These are phyloP conservation scores for Reticulitermes speratus DNA, from an alignment of 1,140 invertebrate genomes.

Conservation along the genomic window DNA sequence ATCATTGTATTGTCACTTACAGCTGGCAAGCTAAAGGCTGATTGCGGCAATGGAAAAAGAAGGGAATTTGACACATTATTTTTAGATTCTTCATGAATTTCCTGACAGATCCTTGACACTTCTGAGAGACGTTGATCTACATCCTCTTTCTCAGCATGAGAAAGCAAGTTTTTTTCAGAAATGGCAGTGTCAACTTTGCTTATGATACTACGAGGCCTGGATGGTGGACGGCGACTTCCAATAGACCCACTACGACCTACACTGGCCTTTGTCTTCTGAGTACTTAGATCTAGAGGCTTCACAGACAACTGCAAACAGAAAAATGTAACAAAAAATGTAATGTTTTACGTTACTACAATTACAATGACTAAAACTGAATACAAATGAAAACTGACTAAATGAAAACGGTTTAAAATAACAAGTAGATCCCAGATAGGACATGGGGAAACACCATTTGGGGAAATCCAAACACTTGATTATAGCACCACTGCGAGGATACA, in stretches of 20 bases:
- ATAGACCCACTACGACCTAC: conserved; percentile 51
- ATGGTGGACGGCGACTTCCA: conserved; percentile 49
- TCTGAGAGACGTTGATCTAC: conserved; percentile 38
- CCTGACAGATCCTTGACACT: conserved; percentile 48
- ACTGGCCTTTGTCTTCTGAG: conserved; percentile 52
- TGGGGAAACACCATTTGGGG: too few species aligned
- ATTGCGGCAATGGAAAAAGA: not conserved
- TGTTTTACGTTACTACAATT: not conserved
- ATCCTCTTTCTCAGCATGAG: not conserved
- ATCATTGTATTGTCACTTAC: not conserved
- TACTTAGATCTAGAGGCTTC: conserved; percentile 52
- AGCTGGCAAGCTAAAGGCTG: not conserved
- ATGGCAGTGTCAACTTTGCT: not conserved
- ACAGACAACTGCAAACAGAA: conserved; percentile 49
- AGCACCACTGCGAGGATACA: too few species aligned
- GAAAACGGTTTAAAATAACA: not conserved
- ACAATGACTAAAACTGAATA: not conserved
- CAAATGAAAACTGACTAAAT: not conserved
- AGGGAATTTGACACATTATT: conserved; percentile 13
- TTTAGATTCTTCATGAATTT: conserved; percentile 45
- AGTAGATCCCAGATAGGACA: not conserved
- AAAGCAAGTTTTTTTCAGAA: conserved; percentile 3
- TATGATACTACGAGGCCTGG: conserved; percentile 42
- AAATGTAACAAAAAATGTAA: not conserved
- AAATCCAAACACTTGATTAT: too few species aligned